Evolutionary conservation across 2,797 vertebrate genomes (phyloP), one percentile per base, ranked within the genome.

Genomic region (Erithacus rubecula): DNA sequence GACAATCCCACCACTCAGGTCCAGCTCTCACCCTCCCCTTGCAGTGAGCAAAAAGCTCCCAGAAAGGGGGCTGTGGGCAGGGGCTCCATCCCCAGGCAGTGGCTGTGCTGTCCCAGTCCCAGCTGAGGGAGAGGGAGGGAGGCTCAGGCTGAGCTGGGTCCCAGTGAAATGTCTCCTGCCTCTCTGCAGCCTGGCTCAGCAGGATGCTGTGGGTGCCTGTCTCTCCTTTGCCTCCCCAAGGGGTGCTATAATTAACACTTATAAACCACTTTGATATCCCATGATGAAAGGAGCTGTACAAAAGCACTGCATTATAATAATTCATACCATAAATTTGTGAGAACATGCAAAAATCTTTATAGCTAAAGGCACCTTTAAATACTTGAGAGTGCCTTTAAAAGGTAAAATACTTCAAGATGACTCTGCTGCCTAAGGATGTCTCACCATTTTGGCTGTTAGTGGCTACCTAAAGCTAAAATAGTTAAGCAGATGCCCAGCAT

Each of bases 301-400:
- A 95, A 83, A 89, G 78, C 67, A 74, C 63, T 36, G 60, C 76
- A 62, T 94, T 95, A 83, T 87, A 90, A 93, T 94, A 95, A 95
- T 79, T 95, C 93, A 95, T 89, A 84, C 79, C 85, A 81, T 81
- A 91, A 92, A 94, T 93, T 67, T 70, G 82, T 76, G 94, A 93
- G 96, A 94, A 94, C 87, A 91, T 75, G 95, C 89, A 90, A 94
- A 94, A 91, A 60, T 56, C 94, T 94, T 95, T 90, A 89, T 84
- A 90, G 92, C 95, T 93, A 93, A 96, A 94, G 93, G 95, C 92
- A 93, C 93, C 87, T 96, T 93, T 92, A 93, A 95, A 95, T 94
- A 92, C 95, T 95, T 83, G 76, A 95, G 78, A 87, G 79, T 0
- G 18, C 79, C 89, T 93, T 93, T 90, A 92, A 94, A 94, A 95